Percentiles rank a stretch among this genome's conserved stretches.
phyloP scores from a whole-genome alignment of 2,888 invertebrate genomes.

The Ganaspis brasiliensis region DNA sequence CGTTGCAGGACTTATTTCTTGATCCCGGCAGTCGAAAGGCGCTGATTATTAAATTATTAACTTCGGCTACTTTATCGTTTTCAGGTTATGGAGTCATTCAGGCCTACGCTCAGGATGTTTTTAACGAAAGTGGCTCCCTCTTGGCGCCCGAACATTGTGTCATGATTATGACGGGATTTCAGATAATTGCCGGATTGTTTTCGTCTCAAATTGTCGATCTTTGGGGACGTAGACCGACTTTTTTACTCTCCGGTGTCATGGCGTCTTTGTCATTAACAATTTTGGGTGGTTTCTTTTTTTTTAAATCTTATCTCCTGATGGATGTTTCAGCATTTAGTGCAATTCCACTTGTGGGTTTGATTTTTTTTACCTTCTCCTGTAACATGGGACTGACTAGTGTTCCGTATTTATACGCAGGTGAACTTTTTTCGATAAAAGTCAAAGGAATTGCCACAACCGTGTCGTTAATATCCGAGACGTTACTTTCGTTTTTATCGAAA shows the following conservation, averaged over 20 bases:
- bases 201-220: constrained; percentile 84
- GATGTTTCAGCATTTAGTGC: constrained; percentile 81
- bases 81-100: constrained; percentile 84
- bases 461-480: neutral
- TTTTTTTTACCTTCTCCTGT: constrained; percentile 76
- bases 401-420: neutral
- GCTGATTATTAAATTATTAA: constrained; percentile 83
- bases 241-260: constrained; percentile 84
- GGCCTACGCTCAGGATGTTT: constrained; percentile 84
- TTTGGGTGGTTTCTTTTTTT: constrained; percentile 83
- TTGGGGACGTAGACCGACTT: constrained; percentile 84
- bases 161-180: constrained; percentile 82
- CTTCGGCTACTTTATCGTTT: constrained; percentile 85
- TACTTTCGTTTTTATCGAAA: neutral
- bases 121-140: constrained; percentile 82
- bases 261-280: constrained; percentile 82
- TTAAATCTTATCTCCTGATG: constrained; percentile 80
- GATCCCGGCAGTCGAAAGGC: constrained; percentile 83
- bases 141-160: constrained; percentile 82
- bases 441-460: neutral
- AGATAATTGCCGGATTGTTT: constrained; percentile 82
- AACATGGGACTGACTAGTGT: constrained; percentile 11
- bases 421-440: neutral
- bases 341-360: constrained; percentile 83
- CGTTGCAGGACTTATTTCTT: constrained; percentile 78